A percentile compares a stretch with the other conserved stretches of the same genome.
phyloP scores from a whole-genome alignment of 1,140 invertebrate genomes.

The Lycorma delicatula region DNA sequence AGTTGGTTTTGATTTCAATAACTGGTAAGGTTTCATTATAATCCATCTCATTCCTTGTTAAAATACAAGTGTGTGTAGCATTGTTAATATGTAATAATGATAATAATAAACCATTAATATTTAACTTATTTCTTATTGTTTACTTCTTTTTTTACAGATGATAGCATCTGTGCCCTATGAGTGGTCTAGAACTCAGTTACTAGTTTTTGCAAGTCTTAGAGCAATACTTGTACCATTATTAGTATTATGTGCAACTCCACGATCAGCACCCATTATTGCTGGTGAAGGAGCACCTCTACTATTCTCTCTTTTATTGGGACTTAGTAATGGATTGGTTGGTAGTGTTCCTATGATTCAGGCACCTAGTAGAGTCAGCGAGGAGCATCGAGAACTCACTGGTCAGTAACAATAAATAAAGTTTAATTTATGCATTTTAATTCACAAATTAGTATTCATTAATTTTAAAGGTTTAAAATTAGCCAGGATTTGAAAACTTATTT shows the following conservation, averaged over 20 bases:
- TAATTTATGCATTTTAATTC: too few species aligned
- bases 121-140: not conserved
- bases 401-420: too few species aligned
- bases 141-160: conserved; percentile 44
- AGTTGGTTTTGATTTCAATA: too few species aligned
- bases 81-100: too few species aligned
- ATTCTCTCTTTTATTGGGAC: conserved; percentile 60
- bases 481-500: too few species aligned
- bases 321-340: conserved; percentile 79
- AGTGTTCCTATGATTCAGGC: conserved; percentile 87
- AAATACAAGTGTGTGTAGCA: too few species aligned
- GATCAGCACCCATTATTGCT: conserved; percentile 57
- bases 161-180: conserved; percentile 70
- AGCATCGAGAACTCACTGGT: conserved; percentile 68
- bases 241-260: conserved; percentile 66
- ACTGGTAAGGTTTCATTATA: too few species aligned
- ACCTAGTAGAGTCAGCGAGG: conserved; percentile 66
- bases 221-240: conserved; percentile 70
- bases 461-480: too few species aligned
- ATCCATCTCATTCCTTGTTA: too few species aligned
- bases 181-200: conserved; percentile 65
- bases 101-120: not conserved
- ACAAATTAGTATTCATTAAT: too few species aligned
- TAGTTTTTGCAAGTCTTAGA: conserved; percentile 58
- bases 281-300: conserved; percentile 57